These are phyloP conservation scores for Elegia similella DNA, from an alignment of 2,888 invertebrate species.

Conservation along the genomic window DNA sequence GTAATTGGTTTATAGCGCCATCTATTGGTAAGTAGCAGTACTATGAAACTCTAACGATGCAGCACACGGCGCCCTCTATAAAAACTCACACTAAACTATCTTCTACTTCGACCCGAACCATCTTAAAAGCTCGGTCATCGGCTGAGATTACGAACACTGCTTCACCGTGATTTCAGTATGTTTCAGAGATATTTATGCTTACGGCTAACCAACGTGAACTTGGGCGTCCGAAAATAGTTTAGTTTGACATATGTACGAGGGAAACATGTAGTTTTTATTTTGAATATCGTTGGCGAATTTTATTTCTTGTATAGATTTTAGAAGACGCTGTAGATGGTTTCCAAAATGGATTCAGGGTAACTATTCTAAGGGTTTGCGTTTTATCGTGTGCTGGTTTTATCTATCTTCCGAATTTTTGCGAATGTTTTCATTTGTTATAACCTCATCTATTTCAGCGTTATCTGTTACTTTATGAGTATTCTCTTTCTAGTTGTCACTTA, in stretches of 20 bases:
- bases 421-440: conserved; percentile 70
- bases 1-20: background rate
- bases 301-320: conserved; percentile 50
- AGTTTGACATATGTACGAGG: conserved; percentile 76
- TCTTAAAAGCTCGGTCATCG: background rate
- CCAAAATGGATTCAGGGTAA: conserved; percentile 75
- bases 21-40: background rate
- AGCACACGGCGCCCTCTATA: background rate
- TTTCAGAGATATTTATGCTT: conserved; percentile 61
- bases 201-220: conserved; percentile 69
- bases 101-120: conserved; percentile 1
- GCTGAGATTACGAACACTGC: conserved; percentile 30
- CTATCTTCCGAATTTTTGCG: conserved; percentile 35
- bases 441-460: conserved; percentile 53
- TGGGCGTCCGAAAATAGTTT: conserved; percentile 75
- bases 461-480: conserved; percentile 33
- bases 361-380: conserved; percentile 44
- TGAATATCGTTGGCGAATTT: conserved; percentile 65
- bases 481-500: conserved; percentile 26
- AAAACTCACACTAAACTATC: background rate
- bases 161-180: conserved; percentile 43
- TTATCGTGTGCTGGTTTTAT: conserved; percentile 34
- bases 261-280: conserved; percentile 79
- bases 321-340: conserved; percentile 52
- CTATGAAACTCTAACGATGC: background rate